These are phyloP conservation scores for Pipistrellus nathusii DNA, from an alignment of 2,797 vertebrate genomes.

Conservation along the genomic window DNA sequence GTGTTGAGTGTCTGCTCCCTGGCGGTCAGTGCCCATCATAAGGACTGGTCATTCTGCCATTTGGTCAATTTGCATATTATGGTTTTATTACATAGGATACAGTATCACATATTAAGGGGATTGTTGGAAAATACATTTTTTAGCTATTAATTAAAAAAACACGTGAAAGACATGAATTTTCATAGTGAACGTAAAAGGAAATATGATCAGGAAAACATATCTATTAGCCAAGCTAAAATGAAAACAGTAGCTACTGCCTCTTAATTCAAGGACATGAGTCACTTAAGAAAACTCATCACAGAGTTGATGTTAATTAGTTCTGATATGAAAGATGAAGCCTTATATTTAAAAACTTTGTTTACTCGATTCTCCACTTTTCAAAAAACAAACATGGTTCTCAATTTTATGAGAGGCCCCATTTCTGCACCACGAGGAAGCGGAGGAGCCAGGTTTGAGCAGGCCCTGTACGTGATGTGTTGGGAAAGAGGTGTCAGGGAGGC, in stretches of 20 bases:
- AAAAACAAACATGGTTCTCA: neutral
- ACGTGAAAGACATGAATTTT: neutral
- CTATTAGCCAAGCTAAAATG: neutral
- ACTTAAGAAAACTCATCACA: conserved; percentile 1
- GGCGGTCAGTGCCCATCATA: too few relatives aligned
- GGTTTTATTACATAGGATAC: too few relatives aligned
- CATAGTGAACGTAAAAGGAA: neutral
- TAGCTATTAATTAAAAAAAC: neutral
- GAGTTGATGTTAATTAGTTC: neutral
- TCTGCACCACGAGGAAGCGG: neutral
- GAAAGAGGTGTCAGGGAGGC: neutral
- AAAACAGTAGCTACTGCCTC: neutral
- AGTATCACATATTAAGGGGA: neutral
- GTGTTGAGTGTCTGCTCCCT: too few relatives aligned
- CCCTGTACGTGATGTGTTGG: neutral
- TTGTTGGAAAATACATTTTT: neutral
- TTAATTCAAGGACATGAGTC: neutral
- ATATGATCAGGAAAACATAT: neutral
- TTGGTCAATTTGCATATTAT: too few relatives aligned
- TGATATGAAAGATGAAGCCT: conserved; percentile 2
- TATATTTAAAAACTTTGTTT: neutral
- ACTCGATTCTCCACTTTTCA: neutral
- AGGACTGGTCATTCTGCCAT: too few relatives aligned
- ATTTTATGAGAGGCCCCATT: neutral
- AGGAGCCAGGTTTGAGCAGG: neutral